Evolutionary conservation across 2,797 vertebrate genomes (phyloP).

Genomic region (Lemur catta): DNA sequence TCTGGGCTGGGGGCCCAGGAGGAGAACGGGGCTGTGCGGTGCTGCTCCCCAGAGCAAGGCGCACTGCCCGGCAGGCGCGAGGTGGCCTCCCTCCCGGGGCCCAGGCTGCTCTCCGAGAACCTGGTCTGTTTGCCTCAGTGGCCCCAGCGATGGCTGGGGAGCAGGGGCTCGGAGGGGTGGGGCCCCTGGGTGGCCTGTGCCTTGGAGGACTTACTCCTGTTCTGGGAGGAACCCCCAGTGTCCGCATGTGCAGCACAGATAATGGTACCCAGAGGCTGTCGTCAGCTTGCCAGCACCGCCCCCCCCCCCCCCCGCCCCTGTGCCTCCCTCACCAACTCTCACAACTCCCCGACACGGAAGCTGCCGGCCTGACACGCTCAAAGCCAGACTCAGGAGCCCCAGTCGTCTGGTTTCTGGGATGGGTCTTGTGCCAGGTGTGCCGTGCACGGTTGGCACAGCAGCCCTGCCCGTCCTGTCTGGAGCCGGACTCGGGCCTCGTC

Average conservation of each 20-base stretch:
- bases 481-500: not conserved
- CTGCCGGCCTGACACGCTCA: not conserved
- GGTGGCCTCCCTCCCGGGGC: not conserved
- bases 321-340: rapidly evolving
- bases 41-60: not conserved
- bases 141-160: not conserved
- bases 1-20: not conserved
- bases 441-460: rapidly evolving
- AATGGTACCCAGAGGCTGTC: not conserved
- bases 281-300: too few species aligned
- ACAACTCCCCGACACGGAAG: not conserved
- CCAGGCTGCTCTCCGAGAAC: not conserved
- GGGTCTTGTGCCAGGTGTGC: rapidly evolving
- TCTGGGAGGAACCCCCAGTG: not conserved
- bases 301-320: rapidly evolving
- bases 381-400: not conserved
- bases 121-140: not conserved
- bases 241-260: not conserved
- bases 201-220: rapidly evolving
- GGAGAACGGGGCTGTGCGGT: rapidly evolving
- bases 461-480: not conserved
- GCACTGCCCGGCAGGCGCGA: not conserved
- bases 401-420: not conserved
- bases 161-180: not conserved
- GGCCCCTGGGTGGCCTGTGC: not conserved